Evolutionary conservation across 2,888 invertebrate genomes (phyloP).

Genomic region (Catocala fraxini): DNA sequence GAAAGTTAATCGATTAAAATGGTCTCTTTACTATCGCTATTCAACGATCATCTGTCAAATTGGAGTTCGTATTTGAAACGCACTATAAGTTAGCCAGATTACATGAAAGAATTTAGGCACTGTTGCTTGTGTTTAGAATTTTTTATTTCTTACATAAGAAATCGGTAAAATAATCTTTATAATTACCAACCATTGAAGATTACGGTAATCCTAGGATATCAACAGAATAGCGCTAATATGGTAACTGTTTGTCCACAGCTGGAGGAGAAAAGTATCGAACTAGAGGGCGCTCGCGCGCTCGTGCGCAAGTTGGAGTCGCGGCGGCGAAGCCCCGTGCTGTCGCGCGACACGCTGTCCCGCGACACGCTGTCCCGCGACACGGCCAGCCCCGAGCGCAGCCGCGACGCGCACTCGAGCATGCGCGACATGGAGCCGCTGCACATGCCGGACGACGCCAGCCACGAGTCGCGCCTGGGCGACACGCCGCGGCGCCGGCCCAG

Average conservation of each 20-base stretch:
- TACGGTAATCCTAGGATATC: neutral
- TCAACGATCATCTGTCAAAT: too few species aligned
- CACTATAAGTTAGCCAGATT: too few species aligned
- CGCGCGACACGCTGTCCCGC: conserved; percentile 87
- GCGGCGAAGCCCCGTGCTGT: conserved; percentile 47
- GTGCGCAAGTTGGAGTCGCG: conserved; percentile 90
- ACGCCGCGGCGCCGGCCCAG: conserved; percentile 86
- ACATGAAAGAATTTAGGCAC: too few species aligned
- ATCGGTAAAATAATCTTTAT: too few species aligned
- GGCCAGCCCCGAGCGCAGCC: conserved; percentile 51
- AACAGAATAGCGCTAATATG: neutral
- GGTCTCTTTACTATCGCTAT: too few species aligned
- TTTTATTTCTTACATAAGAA: too few species aligned
- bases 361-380: conserved; percentile 82
- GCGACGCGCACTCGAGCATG: conserved; percentile 46
- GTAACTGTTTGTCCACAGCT: conserved; percentile 83
- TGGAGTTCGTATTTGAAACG: too few species aligned
- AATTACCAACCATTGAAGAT: too few species aligned
- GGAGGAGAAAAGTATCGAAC: conserved; percentile 93
- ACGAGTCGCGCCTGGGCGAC: conserved; percentile 85
- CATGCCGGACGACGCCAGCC: conserved; percentile 80
- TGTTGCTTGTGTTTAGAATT: too few species aligned
- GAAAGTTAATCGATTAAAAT: too few species aligned
- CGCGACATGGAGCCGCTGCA: conserved; percentile 76
- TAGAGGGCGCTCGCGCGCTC: conserved; percentile 93